Conservation (phyloP, 2,888 invertebrate species). For the Orthosia cruda region DNA sequence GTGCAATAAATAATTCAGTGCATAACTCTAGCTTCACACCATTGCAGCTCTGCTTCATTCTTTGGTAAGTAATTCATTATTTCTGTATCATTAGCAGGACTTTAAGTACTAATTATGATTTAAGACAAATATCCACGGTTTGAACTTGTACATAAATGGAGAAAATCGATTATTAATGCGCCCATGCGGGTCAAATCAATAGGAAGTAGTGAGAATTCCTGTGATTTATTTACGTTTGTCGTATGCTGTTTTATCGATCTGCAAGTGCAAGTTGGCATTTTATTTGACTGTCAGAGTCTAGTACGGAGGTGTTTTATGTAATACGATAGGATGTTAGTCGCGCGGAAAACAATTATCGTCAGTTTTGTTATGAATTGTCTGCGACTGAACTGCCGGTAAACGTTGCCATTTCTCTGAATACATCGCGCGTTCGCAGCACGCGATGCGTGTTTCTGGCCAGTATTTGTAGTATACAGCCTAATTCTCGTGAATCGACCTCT, state of each 20-base stretch:
- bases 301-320: constrained; percentile 64
- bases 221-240: constrained; percentile 71
- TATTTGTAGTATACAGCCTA: constrained; percentile 33
- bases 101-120: constrained; percentile 18
- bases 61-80: constrained; percentile 72
- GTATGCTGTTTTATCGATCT: constrained; percentile 69
- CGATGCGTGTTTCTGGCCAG: constrained; percentile 39
- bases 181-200: constrained; percentile 63
- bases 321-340: constrained; percentile 59
- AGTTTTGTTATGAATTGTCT: constrained; percentile 59
- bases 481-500: constrained; percentile 47
- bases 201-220: constrained; percentile 18
- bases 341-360: constrained; percentile 40
- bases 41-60: constrained; percentile 47
- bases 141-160: background rate
- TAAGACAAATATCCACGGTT: background rate
- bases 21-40: constrained; percentile 45
- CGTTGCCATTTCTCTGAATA: constrained; percentile 51
- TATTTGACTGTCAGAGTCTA: constrained; percentile 35
- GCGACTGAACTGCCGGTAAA: constrained; percentile 44
- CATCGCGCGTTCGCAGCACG: constrained; percentile 16
- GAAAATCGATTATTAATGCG: constrained; percentile 28
- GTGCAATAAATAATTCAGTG: constrained; percentile 61
- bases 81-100: constrained; percentile 62
- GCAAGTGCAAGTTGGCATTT: constrained; percentile 44